These are phyloP conservation scores for Deilephila porcellus DNA, from an alignment of 2,888 invertebrate species.

Conservation along the genomic window DNA sequence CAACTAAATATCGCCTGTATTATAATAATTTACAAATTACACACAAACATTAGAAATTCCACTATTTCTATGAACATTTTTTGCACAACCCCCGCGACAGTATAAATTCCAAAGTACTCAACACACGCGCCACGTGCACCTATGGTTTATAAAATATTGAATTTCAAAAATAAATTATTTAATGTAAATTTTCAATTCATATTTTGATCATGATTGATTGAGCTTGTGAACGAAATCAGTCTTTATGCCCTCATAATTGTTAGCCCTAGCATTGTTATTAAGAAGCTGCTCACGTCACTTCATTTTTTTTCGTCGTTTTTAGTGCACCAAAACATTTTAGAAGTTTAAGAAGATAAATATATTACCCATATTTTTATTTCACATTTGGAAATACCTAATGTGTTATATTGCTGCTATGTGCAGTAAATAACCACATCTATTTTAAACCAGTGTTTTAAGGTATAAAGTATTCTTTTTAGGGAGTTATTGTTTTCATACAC, in stretches of 20 bases:
- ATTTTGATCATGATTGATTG: constrained; percentile 51
- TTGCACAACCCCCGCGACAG: constrained; percentile 1
- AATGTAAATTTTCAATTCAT: constrained; percentile 39
- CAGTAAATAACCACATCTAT: too few species aligned
- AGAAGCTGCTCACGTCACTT: constrained; percentile 6
- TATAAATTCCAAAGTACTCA: background rate
- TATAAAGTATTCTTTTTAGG: too few species aligned
- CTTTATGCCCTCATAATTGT: constrained; percentile 45
- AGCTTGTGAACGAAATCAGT: constrained; percentile 67
- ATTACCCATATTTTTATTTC: background rate
- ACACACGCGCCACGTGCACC: background rate
- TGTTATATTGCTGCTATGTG: too few species aligned
- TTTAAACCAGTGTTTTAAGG: too few species aligned
- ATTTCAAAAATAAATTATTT: constrained; percentile 48
- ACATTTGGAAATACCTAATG: too few species aligned
- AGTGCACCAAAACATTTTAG: background rate
- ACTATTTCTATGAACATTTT: background rate
- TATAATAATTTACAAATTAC: too few species aligned
- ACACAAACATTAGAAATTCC: too few species aligned
- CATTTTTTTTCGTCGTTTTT: background rate
- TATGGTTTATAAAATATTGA: constrained; percentile 41
- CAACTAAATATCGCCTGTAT: too few species aligned
- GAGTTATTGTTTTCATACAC: too few species aligned
- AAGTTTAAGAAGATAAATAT: background rate
- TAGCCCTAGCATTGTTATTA: constrained; percentile 5